Evolutionary conservation across 2,888 invertebrate species (phyloP), one percentile per base, ranked within the genome.

Genomic region (Ametastegia equiseti): DNA sequence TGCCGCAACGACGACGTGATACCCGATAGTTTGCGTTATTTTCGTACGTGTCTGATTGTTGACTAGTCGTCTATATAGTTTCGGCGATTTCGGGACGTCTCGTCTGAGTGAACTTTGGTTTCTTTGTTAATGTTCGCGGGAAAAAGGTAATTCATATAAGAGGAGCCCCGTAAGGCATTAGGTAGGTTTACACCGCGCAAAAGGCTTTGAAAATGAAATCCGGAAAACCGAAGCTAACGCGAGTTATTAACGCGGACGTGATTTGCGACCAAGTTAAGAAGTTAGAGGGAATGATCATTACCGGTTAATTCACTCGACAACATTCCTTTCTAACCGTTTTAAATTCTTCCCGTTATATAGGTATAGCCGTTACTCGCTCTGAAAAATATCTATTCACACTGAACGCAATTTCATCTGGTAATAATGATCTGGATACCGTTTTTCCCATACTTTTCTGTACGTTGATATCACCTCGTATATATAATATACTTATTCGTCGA

Each of bases 1-100:
- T 47, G 15, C 45, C 69, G 15, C 45, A 15, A 27, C 45, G 6
- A 13, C 69, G 45, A 71, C 71, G 45, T 45, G 50, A 36, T 75
- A 39, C 19, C 36, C 9, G 19, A 50, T 30, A 75, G 19, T 75
- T 75, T 36, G 54, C 75, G 75, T 54, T 75, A 75, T 75, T 75
- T 75, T 54, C 75, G 33, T 75, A 75, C 54, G 54, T 50, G 30
- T 75, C 54, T 30, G 50, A 75, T 47, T 27, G 11, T n/a, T n/a
- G n/a, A n/a, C 36, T 9, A 54, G 9, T 19, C 36, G 33, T 75
- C 75, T n/a, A 30, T 6, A n/a, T 13, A 75, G 33, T 15, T 19
- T 19, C 33, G 11, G 19, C 19, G 36, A 54, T 75, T 50, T 75
- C 45, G 45, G 42, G 27, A 71, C 47, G 71, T 71, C n/a, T 71